These are phyloP conservation scores for Drosophila insularis DNA, from an alignment of 1,140 invertebrate genomes.

Conservation along the genomic window DNA sequence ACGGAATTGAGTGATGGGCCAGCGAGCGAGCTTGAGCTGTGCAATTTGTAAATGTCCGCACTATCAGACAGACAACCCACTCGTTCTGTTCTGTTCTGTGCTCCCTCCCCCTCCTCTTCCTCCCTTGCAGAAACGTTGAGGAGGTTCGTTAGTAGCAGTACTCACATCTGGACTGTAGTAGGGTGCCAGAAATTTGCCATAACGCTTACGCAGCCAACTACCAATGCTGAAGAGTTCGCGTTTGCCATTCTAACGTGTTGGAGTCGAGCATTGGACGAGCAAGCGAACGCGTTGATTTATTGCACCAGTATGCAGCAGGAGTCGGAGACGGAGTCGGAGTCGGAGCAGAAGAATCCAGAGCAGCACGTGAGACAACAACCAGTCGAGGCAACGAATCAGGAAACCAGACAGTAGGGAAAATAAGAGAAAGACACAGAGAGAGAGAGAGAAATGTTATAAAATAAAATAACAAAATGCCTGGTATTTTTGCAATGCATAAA, in stretches of 20 bases:
- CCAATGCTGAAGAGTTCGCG: slow-evolving; percentile 86
- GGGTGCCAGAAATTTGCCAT: slow-evolving; percentile 85
- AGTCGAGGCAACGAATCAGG: not conserved
- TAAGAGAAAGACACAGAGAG: not conserved
- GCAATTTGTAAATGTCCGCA: slow-evolving; percentile 78
- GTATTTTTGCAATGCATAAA: slow-evolving; percentile 80
- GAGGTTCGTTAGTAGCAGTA: slow-evolving; percentile 69
- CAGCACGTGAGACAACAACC: slow-evolving; percentile 20
- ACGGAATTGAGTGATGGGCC: slow-evolving; percentile 76
- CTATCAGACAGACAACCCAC: slow-evolving; percentile 60
- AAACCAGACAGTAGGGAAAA: slow-evolving; percentile 17
- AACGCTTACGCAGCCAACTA: slow-evolving; percentile 85
- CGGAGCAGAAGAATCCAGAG: slow-evolving; percentile 44
- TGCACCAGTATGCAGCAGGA: slow-evolving; percentile 65
- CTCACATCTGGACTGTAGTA: slow-evolving; percentile 85
- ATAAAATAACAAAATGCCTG: slow-evolving; percentile 71
- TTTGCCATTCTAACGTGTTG: slow-evolving; percentile 85
- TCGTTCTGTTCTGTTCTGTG: not conserved
- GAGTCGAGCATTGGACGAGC: not conserved
- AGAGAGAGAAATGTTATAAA: slow-evolving; percentile 67
- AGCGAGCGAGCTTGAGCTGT: slow-evolving; percentile 66
- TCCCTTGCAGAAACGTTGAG: slow-evolving; percentile 14
- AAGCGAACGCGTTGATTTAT: slow-evolving; percentile 69
- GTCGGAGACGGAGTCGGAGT: slow-evolving; percentile 30
- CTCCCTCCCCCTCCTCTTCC: not conserved